Conservation (phyloP, 2,888 invertebrate genomes). For the Nemapogon koenigi region DNA sequence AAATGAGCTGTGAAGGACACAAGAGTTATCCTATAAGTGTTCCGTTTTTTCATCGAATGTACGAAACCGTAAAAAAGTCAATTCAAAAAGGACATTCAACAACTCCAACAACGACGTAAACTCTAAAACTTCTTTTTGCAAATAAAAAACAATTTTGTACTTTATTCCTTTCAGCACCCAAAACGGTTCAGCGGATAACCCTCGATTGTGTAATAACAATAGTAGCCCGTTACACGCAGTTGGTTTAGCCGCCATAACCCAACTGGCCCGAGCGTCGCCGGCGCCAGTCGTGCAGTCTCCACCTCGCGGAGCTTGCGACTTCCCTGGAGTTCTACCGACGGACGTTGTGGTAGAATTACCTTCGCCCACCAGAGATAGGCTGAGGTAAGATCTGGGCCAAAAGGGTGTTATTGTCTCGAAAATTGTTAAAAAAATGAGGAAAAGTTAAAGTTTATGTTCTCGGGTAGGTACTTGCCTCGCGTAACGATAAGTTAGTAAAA, state of each 20-base stretch:
- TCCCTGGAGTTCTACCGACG: conserved; percentile 56
- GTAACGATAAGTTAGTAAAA: too few species aligned
- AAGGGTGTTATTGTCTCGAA: not conserved
- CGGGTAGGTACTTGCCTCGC: too few species aligned
- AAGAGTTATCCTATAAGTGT: too few species aligned
- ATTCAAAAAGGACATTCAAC: too few species aligned
- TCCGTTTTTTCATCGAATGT: too few species aligned
- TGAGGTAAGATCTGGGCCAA: conserved; percentile 7
- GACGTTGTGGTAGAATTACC: conserved; percentile 56
- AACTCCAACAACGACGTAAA: too few species aligned
- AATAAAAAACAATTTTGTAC: not conserved
- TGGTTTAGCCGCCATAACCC: conserved; percentile 79
- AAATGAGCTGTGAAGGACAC: too few species aligned
- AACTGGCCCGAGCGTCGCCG: conserved; percentile 62
- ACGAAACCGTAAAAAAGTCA: too few species aligned
- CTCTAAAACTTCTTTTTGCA: too few species aligned
- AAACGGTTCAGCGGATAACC: conserved; percentile 45
- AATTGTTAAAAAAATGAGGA: too few species aligned
- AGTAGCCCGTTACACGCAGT: conserved; percentile 72
- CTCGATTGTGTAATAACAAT: conserved; percentile 62
- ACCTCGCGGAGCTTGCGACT: conserved; percentile 28
- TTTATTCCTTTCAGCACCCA: conserved; percentile 34
- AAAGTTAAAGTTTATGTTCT: too few species aligned
- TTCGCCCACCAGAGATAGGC: conserved; percentile 25
- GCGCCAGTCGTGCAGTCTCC: conserved; percentile 21